phyloP scores from a whole-genome alignment of 2,797 vertebrate genomes.

The Rousettus madagascariensis region DNA sequence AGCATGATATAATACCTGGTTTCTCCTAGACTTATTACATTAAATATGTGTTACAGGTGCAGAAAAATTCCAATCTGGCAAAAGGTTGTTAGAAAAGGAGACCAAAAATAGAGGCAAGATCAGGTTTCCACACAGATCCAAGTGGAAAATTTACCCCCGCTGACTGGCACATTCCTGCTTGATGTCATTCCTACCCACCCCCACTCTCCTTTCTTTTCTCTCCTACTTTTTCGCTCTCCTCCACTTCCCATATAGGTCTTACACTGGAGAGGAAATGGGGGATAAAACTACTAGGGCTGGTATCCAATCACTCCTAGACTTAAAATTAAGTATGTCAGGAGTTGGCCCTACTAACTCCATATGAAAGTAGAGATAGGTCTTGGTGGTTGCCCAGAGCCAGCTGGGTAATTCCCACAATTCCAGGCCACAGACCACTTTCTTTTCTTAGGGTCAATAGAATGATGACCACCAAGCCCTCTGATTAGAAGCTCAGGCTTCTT shows the following conservation, averaged over 20 bases:
- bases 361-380: neutral
- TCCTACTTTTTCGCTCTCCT: slow-evolving; percentile 23
- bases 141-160: slow-evolving; percentile 84
- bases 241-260: slow-evolving; percentile 5
- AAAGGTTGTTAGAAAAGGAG: slow-evolving; percentile 84
- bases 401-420: neutral
- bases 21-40: slow-evolving; percentile 81
- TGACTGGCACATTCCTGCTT: slow-evolving; percentile 85
- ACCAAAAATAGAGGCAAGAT: slow-evolving; percentile 83
- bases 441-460: neutral
- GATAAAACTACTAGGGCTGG: neutral
- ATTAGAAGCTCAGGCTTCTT: neutral
- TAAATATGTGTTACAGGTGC: slow-evolving; percentile 84
- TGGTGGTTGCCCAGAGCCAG: neutral
- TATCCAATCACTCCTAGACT: neutral
- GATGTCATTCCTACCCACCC: slow-evolving; percentile 82
- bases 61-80: slow-evolving; percentile 83
- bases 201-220: neutral
- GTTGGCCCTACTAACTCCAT: neutral
- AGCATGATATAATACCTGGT: slow-evolving; percentile 82
- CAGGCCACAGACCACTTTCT: neutral
- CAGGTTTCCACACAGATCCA: slow-evolving; percentile 84
- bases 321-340: slow-evolving; percentile 9
- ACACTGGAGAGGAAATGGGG: slow-evolving; percentile 29
- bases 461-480: neutral